Evolutionary conservation across 2,797 vertebrate species (phyloP), one percentile per base, ranked within the genome.

Genomic region (Leuciscus waleckii): DNA sequence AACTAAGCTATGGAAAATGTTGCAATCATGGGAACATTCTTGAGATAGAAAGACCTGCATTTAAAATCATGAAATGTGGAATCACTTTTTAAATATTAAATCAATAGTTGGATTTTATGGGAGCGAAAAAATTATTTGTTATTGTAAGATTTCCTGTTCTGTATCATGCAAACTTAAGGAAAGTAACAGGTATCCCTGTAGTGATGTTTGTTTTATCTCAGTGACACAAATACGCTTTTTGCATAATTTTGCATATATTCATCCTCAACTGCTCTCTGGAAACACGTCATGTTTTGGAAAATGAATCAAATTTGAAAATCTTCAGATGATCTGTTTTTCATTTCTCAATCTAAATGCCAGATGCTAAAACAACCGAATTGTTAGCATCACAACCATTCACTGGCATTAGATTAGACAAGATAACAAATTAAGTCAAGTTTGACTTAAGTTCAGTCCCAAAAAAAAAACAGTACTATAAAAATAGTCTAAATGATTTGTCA

Each of bases 141-240:
- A 46, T 43, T 80, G 54, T 82, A 46, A 41, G 10, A 82, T 63
- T 74, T 68, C 16, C 69, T 65, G 7, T 75, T n/a, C 23, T 41
- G 32, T 14, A 9, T 76, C 3, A 29, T 76, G 23, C 19, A 51
- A 58, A 58, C 5, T 13, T 49, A 35, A 13, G 29, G 21, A 37
- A 83, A 63, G 19, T 73, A 14, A 35, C 23, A 8, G 11, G 46
- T 29, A 37, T 63, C 56, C 14, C 56, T 7, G 14, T 29, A 1
- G 8, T 39, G 21, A 1, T 11, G 23, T 19, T 14, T 46, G 54
- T 26, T 26, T 71, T 56, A 11, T 43, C 1, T 58, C 5, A 0
- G 35, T 14, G 26, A 49, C 39, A 26, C n/a, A 69, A 58, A 65
- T 16, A 65, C 4, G 1, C 11, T 9, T 32, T 70, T 58, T 32